Evolutionary conservation across 2,888 invertebrate genomes (phyloP).

Genomic region (Phortica okadai): DNA sequence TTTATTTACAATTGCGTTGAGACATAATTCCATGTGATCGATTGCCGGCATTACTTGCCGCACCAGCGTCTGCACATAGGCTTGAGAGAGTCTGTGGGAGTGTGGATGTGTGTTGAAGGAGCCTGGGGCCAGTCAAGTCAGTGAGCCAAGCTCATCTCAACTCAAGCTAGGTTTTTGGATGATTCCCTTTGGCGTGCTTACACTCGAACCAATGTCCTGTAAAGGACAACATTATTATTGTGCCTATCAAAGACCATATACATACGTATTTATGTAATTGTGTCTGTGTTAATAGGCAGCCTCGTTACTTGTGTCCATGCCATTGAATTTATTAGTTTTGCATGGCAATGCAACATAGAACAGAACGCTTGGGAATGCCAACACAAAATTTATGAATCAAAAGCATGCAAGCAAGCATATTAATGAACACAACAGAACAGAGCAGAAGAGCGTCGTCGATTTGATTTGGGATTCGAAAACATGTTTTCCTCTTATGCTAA

Average conservation of each 20-base stretch:
- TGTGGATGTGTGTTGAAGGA: conserved; percentile 17
- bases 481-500: not conserved
- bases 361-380: not conserved
- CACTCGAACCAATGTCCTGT: not conserved
- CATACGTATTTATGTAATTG: not conserved
- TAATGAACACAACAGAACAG: too few relatives aligned
- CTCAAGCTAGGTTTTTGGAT: not conserved
- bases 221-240: not conserved
- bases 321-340: not conserved
- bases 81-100: too few relatives aligned
- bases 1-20: conserved; percentile 71
- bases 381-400: conserved; percentile 5
- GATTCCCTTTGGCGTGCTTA: conserved; percentile 3
- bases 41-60: conserved; percentile 52
- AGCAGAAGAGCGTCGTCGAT: not conserved
- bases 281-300: not conserved
- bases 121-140: conserved; percentile 50
- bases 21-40: conserved; percentile 69
- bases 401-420: not conserved
- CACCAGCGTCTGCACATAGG: too few relatives aligned
- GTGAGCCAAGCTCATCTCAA: not conserved
- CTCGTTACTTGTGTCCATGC: not conserved
- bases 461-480: not conserved
- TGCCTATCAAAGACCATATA: not conserved
- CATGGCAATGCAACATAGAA: not conserved